Conservation (phyloP, 2,888 invertebrate genomes). For the Drosophila multiciliata region DNA sequence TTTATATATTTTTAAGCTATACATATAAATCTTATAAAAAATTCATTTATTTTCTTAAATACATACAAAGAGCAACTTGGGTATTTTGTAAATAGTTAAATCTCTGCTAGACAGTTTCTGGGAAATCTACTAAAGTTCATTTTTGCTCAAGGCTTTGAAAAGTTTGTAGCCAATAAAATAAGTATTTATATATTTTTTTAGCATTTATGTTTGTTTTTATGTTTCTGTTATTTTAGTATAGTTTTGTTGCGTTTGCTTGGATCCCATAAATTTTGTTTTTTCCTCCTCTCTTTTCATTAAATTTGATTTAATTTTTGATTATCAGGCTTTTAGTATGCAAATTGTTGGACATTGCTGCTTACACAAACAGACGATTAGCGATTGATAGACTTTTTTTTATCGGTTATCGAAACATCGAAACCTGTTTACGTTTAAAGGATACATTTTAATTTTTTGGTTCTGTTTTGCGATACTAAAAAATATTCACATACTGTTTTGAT, state of each 20-base stretch:
- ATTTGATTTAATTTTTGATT: constrained; percentile 83
- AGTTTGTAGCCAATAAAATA: constrained; percentile 39
- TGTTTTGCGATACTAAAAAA: constrained; percentile 31
- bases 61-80: constrained; percentile 10
- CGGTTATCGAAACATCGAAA: constrained; percentile 61
- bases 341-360: constrained; percentile 23
- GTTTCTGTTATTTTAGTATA: constrained; percentile 18
- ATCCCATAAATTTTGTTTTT: constrained; percentile 65
- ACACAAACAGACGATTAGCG: constrained; percentile 3
- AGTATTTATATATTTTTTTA: constrained; percentile 32
- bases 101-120: constrained; percentile 45
- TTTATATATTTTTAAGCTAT: constrained; percentile 14
- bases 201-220: constrained; percentile 24
- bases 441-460: constrained; percentile 35
- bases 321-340: constrained; percentile 74
- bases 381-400: constrained; percentile 4
- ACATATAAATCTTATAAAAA: constrained; percentile 63
- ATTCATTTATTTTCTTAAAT: constrained; percentile 14
- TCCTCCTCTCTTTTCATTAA: constrained; percentile 68
- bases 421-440: constrained; percentile 62
- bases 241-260: constrained; percentile 61
- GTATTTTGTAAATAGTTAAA: constrained; percentile 57
- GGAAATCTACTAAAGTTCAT: constrained; percentile 39
- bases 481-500: constrained; percentile 53
- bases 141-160: constrained; percentile 52